These are phyloP conservation scores for Pangasius macronema DNA, from an alignment of 2,797 vertebrate species.

Conservation along the genomic window DNA sequence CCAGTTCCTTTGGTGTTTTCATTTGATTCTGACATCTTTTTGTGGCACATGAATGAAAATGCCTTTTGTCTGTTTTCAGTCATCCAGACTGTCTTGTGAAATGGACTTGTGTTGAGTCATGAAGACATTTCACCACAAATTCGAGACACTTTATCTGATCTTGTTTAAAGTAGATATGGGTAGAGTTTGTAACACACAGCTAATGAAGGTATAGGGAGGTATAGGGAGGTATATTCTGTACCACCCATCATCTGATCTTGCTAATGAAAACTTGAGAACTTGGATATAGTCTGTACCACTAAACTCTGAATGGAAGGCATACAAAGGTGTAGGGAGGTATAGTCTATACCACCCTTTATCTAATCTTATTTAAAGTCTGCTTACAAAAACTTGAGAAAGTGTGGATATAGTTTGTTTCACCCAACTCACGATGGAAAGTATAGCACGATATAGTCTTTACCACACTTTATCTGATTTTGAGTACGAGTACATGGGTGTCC, in stretches of 20 bases:
- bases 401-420: not conserved
- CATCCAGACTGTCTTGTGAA: not conserved
- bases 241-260: not conserved
- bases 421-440: not conserved
- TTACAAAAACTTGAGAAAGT: not conserved
- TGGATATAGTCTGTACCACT: not conserved
- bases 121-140: not conserved
- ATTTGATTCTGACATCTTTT: not conserved
- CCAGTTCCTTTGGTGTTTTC: not conserved
- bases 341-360: not conserved
- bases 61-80: constrained; percentile 8
- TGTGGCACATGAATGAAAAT: not conserved
- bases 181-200: not conserved
- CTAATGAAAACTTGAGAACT: not conserved
- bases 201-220: not conserved
- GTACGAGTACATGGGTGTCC: not conserved
- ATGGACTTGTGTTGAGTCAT: not conserved
- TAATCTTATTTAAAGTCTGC: not conserved
- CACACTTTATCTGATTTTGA: not conserved
- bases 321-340: not conserved
- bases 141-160: not conserved
- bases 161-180: not conserved
- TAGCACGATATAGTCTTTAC: not conserved
- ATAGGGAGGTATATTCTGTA: not conserved
- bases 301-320: not conserved